Evolutionary conservation across 2,797 vertebrate genomes (phyloP), one percentile per base, ranked within the genome.

Genomic region (Glossophaga mutica): DNA sequence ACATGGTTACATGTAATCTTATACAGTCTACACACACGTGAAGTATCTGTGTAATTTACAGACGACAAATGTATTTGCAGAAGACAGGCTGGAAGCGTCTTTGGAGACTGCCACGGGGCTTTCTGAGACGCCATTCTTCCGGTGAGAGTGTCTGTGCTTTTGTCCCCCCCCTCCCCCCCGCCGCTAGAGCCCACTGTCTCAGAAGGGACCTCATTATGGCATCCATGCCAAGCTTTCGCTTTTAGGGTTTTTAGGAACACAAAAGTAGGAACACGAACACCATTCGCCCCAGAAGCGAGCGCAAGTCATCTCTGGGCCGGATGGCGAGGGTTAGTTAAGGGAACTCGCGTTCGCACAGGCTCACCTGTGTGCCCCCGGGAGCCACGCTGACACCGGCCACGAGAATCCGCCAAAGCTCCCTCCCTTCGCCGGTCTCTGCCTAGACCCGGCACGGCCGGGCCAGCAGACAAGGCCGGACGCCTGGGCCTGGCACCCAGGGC

Each of bases 361-460:
- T 83, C 21, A 0, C 26, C 11, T 26, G 1, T 12, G 67, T 15
- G 2, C 14, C 42, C 7, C 5, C 29, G 22, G 42, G 46, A 9
- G 59, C 83, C 90, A 16, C 0, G 32, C 57, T 11, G 39, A 37
- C 68, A 22, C 32, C 52, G n/a, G 90, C 79, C 9, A 0, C 2
- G 21, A 34, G 42, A 4, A 18, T 2, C 10, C 12, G 42, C 57
- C 3, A 1, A 6, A 1, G 42, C 70, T 50, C 10, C 57, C 70
- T 50, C 10, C 57, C 26, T 26, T 29, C 26, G 11, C 57, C 5
- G 26, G 26, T 32, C 59, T 29, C 29, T 6, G 22, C 6, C 7
- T 68, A 16, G 81, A 1, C 74, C 39, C 37, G 0, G 10, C 2
- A 3, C 0, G 2, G 39, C 1, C 0, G 6, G 3, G 26, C 48